Conservation (phyloP, 2,113 vertebrate species). For the Gymnogyps californianus region DNA sequence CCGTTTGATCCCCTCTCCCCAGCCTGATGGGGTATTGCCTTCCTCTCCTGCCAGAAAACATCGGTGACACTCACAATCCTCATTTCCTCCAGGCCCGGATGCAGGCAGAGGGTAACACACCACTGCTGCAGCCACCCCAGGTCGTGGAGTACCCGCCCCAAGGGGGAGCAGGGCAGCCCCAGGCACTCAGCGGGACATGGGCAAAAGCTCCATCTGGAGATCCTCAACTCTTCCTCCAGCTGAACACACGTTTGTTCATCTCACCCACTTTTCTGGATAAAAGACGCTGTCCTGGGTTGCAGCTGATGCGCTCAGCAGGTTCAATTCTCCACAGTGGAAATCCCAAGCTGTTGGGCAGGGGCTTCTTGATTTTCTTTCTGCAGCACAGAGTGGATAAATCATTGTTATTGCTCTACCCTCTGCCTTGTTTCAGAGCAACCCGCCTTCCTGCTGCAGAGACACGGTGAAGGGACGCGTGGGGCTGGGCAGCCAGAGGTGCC, state of each 20-base stretch:
- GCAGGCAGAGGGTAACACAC: background rate
- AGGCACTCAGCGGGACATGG: fast-evolving
- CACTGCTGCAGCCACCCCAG: background rate
- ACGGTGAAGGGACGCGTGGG: fast-evolving
- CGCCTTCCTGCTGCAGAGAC: background rate
- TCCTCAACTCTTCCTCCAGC: background rate
- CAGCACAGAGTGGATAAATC: background rate
- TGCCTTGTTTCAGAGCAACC: background rate
- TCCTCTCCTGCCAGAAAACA: background rate
- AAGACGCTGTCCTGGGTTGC: background rate
- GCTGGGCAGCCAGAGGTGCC: background rate
- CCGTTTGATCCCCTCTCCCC: background rate
- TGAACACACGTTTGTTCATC: fast-evolving
- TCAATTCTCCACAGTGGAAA: background rate
- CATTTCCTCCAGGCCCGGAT: fast-evolving
- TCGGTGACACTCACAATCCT: background rate
- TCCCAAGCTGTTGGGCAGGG: background rate
- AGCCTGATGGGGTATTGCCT: background rate
- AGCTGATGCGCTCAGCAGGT: background rate
- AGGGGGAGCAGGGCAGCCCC: background rate
- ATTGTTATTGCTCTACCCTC: background rate
- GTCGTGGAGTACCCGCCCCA: background rate
- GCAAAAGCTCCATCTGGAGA: background rate
- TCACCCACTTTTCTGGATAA: background rate
- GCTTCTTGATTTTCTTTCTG: background rate